Evolutionary conservation across 2,888 invertebrate species (phyloP).

Genomic region (Polymixis flavicincta): DNA sequence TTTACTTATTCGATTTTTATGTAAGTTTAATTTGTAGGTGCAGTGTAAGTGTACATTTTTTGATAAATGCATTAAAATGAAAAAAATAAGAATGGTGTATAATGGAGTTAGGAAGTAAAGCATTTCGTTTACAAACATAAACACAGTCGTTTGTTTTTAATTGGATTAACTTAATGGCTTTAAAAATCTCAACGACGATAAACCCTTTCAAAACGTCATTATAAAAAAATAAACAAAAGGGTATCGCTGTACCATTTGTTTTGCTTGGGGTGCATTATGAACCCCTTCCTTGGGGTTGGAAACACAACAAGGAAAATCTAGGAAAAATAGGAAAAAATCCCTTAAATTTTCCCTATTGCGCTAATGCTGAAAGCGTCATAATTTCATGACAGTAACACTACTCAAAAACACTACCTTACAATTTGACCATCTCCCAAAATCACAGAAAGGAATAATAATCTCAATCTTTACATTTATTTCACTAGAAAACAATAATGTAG

Average conservation of each 20-base stretch:
- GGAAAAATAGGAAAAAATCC: not conserved
- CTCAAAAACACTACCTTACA: no score
- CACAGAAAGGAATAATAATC: not conserved
- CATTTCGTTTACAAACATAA: constrained; percentile 39
- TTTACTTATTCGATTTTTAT: no score
- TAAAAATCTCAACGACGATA: constrained; percentile 22
- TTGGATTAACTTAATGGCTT: constrained; percentile 44
- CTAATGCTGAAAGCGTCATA: no score
- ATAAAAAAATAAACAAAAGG: constrained; percentile 49
- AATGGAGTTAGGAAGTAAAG: not conserved
- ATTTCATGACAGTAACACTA: no score
- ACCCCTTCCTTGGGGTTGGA: constrained; percentile 25
- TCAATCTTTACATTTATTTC: not conserved
- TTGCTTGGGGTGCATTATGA: constrained; percentile 34
- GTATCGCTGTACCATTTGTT: constrained; percentile 45
- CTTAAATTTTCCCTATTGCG: not conserved
- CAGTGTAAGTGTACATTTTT: not conserved
- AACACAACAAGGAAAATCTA: not conserved
- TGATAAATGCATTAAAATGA: not conserved
- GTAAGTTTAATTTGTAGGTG: not conserved
- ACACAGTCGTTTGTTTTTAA: constrained; percentile 41
- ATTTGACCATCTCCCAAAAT: no score
- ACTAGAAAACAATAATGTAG: not conserved
- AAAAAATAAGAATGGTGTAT: not conserved
- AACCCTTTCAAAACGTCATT: constrained; percentile 50